Base-by-base conservation (phyloP, 2,888 invertebrate genomes). In the Euplexia lucipara region DNA sequence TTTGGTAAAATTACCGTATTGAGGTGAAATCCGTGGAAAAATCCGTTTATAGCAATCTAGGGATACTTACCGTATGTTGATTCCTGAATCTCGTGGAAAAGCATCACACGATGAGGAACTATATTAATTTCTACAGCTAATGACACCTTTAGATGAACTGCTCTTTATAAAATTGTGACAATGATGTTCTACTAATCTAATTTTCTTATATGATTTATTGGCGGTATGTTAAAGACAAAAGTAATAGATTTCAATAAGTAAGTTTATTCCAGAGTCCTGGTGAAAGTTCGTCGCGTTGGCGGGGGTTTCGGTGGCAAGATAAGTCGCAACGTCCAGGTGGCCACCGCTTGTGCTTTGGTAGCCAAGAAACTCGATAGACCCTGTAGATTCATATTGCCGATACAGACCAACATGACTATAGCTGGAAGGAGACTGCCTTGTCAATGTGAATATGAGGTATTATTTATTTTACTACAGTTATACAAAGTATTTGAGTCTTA, bases 251-350 rank as follows among this genome's bases (percentile, higher is more conserved):
- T 5, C 0, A 42, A 18, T 10, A 18, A 3, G 2, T 34, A 7
- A 12, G 10, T 18, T 10, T 37, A 4, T 70, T 63, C 2, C 83
- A 97, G 97, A 44, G 91, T 97, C 6, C 91, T 96, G 32, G 86
- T 97, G 1, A 90, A 91, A 69, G 96, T 97, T 0, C 95, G 96
- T 60, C 91, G 97, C 70, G 48, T 97, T 26, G 96, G 98, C 37
- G 97, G 97, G 53, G 96, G 93, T 51, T 96, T 97, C 87, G 96
- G 98, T 12, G 91, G 96, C 14, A 96, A 97, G 90, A 95, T 97
- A 53, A 96, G 96, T 5, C 95, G 97, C 3, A 92, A 95, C 22
- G 89, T 90, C 0, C 95, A 96, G 51, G 90, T 96, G 0, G 91
- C 96, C 0, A 92, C 96, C 3, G 96, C 96, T 0, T 96, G 96